Evolutionary conservation across 1,140 invertebrate species (phyloP), one percentile per base, ranked within the genome.

Genomic region (Megalopta genalis): DNA sequence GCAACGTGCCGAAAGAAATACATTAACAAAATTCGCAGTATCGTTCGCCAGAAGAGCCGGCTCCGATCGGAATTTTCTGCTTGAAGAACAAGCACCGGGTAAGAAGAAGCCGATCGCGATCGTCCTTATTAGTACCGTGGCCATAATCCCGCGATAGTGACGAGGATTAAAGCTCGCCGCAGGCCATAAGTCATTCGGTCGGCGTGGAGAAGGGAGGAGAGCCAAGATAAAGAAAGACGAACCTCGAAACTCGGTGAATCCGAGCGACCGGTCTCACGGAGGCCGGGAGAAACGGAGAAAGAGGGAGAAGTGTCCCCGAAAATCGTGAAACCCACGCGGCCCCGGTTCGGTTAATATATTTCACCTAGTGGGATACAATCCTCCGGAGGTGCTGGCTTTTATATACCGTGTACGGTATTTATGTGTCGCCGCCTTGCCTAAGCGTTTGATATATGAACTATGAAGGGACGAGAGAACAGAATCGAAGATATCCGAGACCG

Each of bases 361-460:
- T 87, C 86, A 88, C 73, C 87, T 84, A 86, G 84, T 86, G 84
- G 81, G 57, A 84, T 80, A 85, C 78, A 70, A n/a, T 81, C 80
- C 85, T 65, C 63, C 67, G 68, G 66, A 82, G 83, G 83, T 87
- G 77, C 64, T 78, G 80, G 84, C 80, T 87, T 88, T 88, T 87
- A 88, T 88, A 87, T 75, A 88, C 85, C 87, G 81, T 80, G 85
- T 75, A 86, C 63, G 83, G 87, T 88, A 88, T 88, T 88, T 88
- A 86, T 88, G 87, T 88, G 87, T 88, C 87, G 86, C 87, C 87
- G 87, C 87, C 87, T 88, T 84, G 70, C 87, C 87, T 88, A 88
- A 88, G 87, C 87, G 83, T 86, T 88, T 88, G 87, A 88, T 88
- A 88, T 88, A 88, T 88, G 87, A 88, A 88, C 87, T 88, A 87